Evolutionary conservation across 2,113 vertebrate genomes (phyloP).

Genomic region (Tychaedon coryphoeus): DNA sequence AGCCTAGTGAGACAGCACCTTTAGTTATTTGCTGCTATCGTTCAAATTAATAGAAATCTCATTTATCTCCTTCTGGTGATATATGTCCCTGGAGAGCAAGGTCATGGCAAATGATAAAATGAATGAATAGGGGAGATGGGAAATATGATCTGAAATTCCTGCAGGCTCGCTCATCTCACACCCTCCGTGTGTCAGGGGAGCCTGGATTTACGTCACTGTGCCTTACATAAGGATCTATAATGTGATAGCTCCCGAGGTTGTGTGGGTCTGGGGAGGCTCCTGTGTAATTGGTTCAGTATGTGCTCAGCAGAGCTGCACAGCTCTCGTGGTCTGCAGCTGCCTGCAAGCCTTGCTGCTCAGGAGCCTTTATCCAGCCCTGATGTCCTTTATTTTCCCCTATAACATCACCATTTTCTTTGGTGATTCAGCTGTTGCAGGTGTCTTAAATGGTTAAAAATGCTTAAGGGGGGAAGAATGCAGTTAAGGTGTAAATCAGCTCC

Average conservation of each 20-base stretch:
- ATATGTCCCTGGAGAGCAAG: slow-evolving; percentile 39
- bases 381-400: too few relatives aligned
- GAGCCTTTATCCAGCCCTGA: background rate
- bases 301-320: background rate
- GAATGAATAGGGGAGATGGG: slow-evolving; percentile 16
- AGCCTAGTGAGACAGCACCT: background rate
- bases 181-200: slow-evolving; percentile 5
- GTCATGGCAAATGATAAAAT: background rate
- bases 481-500: background rate
- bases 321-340: background rate
- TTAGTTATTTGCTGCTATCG: background rate
- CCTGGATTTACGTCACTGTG: background rate
- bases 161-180: slow-evolving; percentile 18
- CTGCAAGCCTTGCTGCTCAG: rapidly evolving
- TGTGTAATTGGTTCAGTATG: background rate
- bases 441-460: background rate
- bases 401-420: background rate
- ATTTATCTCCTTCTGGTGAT: slow-evolving; percentile 2
- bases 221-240: slow-evolving; percentile 18
- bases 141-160: slow-evolving; percentile 34
- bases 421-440: background rate
- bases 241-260: background rate
- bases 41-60: slow-evolving; percentile 17
- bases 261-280: background rate
- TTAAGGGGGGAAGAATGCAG: rapidly evolving